phyloP scores from a whole-genome alignment of 2,888 invertebrate genomes.

The Platycheirus rosarum region DNA sequence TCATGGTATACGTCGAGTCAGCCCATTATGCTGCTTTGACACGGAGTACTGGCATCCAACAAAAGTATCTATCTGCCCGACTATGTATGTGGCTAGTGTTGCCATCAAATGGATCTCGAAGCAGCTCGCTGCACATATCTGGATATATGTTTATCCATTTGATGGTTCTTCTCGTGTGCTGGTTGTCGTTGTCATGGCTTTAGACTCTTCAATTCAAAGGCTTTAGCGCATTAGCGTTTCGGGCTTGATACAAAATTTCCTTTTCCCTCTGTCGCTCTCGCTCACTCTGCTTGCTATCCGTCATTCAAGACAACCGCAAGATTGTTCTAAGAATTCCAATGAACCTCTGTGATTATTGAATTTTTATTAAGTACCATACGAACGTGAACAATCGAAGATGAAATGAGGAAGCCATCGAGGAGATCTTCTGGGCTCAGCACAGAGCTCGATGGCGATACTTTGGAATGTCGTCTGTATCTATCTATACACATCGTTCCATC shows the following conservation, averaged over 20 bases:
- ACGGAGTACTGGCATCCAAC: constrained; percentile 64
- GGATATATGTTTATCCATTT: constrained; percentile 59
- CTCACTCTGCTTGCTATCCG: constrained; percentile 68
- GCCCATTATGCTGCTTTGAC: constrained; percentile 31
- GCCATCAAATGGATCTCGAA: constrained; percentile 67
- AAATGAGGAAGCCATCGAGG: constrained; percentile 74
- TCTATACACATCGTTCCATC: constrained; percentile 66
- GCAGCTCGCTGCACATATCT: constrained; percentile 66
- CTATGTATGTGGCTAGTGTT: constrained; percentile 26
- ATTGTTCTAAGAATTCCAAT: constrained; percentile 74
- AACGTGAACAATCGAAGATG: constrained; percentile 74
- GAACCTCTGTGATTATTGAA: constrained; percentile 72
- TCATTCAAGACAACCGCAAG: constrained; percentile 74
- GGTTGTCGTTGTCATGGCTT: constrained; percentile 33
- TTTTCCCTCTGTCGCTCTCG: constrained; percentile 71
- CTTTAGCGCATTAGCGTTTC: constrained; percentile 35
- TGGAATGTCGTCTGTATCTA: constrained; percentile 68
- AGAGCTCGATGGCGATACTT: constrained; percentile 64
- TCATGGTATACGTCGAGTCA: constrained; percentile 20
- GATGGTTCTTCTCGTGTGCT: constrained; percentile 59
- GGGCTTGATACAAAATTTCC: constrained; percentile 53
- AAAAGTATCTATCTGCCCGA: constrained; percentile 50
- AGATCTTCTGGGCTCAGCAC: constrained; percentile 73
- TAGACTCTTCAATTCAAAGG: constrained; percentile 36
- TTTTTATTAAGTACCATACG: constrained; percentile 74